These are phyloP conservation scores for Cotesia congregata DNA, from an alignment of 2,888 invertebrate species.

Conservation along the genomic window DNA sequence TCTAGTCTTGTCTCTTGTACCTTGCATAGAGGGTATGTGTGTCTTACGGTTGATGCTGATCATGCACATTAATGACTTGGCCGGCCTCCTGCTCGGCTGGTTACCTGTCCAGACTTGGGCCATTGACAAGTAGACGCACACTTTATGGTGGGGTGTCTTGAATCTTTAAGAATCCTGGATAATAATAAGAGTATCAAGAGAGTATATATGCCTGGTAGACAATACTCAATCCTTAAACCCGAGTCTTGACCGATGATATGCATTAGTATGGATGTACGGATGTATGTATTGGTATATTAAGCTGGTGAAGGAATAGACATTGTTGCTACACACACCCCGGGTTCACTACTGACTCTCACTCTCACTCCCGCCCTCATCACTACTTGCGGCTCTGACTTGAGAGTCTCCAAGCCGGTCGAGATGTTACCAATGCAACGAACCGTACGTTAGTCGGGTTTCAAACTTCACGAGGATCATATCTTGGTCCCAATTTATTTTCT, in stretches of 20 bases:
- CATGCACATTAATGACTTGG: slow-evolving; percentile 12
- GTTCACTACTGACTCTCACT: slow-evolving; percentile 6
- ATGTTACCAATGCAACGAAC: slow-evolving; percentile 23
- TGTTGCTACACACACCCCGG: slow-evolving; percentile 20
- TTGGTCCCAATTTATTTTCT: background rate
- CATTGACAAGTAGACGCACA: slow-evolving; percentile 7
- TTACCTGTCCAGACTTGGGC: slow-evolving; percentile 15
- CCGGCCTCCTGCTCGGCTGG: slow-evolving; percentile 1
- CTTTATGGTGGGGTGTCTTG: background rate
- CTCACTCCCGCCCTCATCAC: slow-evolving; percentile 16
- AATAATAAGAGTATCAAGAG: background rate
- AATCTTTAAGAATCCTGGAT: background rate
- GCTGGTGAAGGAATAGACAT: background rate
- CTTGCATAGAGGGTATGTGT: background rate
- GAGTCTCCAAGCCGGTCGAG: slow-evolving; percentile 9
- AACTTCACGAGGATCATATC: slow-evolving; percentile 21
- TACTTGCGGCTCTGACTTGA: background rate
- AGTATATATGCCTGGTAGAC: background rate
- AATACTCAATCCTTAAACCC: background rate
- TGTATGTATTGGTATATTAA: background rate
- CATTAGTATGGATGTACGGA: background rate
- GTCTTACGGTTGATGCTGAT: slow-evolving; percentile 5
- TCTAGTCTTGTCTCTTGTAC: background rate
- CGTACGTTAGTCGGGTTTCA: slow-evolving; percentile 17
- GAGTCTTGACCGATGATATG: background rate